A percentile compares a stretch with the other conserved stretches of the same genome.
Evolutionary conservation across 2,888 invertebrate species (phyloP).

Genomic region (Agrotis ipsilon): DNA sequence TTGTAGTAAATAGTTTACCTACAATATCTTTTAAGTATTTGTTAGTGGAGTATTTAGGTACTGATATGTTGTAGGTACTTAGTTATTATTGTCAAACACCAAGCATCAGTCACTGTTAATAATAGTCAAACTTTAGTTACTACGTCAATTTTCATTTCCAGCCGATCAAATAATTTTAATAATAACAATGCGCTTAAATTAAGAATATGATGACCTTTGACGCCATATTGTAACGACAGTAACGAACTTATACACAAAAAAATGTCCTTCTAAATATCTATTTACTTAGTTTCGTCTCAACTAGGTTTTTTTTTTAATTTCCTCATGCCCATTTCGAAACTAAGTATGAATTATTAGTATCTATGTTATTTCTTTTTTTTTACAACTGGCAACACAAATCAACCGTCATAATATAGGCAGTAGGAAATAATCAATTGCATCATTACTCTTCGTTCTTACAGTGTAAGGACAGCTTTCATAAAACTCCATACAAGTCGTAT

Average conservation of each 20-base stretch:
- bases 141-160: background rate
- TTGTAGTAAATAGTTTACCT: background rate
- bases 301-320: no score
- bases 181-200: no score
- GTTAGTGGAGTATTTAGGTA: background rate
- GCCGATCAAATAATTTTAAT: no score
- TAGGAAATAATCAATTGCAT: slow-evolving; percentile 33
- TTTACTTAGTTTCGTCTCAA: no score
- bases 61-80: background rate
- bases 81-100: slow-evolving; percentile 13
- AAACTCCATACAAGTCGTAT: background rate
- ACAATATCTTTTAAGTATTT: slow-evolving; percentile 1
- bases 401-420: slow-evolving; percentile 5
- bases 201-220: no score
- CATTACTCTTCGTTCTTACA: slow-evolving; percentile 12
- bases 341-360: no score
- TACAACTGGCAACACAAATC: background rate
- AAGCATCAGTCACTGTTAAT: background rate
- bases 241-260: no score
- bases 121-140: no score
- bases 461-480: slow-evolving; percentile 31
- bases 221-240: no score
- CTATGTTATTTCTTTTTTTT: background rate
- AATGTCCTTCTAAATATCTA: no score
- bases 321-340: no score